A percentile compares a stretch with the other conserved stretches of the same genome.
Conservation (phyloP, 2,797 vertebrate genomes). For the Rhinella marina region DNA sequence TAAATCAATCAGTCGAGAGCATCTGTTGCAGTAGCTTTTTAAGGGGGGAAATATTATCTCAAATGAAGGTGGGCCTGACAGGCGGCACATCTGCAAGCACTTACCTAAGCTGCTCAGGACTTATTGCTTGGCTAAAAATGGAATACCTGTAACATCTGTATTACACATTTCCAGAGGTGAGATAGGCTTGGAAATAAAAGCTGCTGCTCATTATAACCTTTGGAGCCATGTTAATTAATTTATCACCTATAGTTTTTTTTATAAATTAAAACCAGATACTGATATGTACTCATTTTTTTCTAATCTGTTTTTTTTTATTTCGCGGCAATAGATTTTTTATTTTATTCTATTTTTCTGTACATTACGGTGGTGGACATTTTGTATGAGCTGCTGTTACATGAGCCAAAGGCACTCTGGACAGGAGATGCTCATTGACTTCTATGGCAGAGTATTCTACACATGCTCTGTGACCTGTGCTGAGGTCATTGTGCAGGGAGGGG, state of each 20-base stretch:
- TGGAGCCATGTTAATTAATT: neutral
- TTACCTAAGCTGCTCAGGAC: constrained; percentile 11
- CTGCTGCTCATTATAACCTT: neutral
- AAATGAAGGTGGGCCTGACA: constrained; percentile 22
- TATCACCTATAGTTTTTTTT: neutral
- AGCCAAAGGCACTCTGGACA: too few relatives aligned
- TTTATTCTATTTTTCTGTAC: too few relatives aligned
- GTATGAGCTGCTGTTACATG: too few relatives aligned
- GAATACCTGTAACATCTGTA: constrained; percentile 48
- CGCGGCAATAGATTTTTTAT: too few relatives aligned
- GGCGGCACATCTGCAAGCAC: constrained; percentile 30
- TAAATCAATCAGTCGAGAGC: constrained; percentile 26
- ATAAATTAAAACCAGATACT: too few relatives aligned
- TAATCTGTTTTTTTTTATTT: too few relatives aligned
- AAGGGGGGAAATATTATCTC: neutral
- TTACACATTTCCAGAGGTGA: constrained; percentile 22
- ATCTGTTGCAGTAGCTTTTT: constrained; percentile 37
- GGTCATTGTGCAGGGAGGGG: too few relatives aligned
- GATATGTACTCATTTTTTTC: too few relatives aligned
- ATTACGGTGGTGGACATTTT: too few relatives aligned
- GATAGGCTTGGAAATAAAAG: neutral
- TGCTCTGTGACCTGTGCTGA: too few relatives aligned
- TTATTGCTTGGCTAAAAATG: constrained; percentile 33
- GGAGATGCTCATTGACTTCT: too few relatives aligned
- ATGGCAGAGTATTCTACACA: too few relatives aligned